phyloP scores from a whole-genome alignment of 2,888 invertebrate genomes.

The Psylliodes chrysocephalus region DNA sequence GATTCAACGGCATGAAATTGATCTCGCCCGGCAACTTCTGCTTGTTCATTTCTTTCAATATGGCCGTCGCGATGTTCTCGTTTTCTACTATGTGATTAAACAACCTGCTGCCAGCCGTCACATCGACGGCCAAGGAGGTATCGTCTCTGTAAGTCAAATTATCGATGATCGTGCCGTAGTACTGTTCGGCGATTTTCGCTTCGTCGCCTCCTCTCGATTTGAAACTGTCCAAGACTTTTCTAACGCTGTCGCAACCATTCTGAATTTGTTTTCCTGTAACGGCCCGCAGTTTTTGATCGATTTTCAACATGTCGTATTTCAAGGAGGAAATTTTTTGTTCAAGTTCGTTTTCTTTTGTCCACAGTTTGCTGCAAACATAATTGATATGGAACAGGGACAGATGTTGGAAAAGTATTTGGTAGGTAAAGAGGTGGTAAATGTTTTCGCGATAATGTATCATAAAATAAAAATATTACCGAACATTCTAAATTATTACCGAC shows the following conservation, averaged over 20 bases:
- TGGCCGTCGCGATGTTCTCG: conserved; percentile 95
- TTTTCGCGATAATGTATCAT: too few species aligned
- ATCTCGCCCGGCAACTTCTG: conserved; percentile 97
- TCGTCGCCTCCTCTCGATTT: conserved; percentile 78
- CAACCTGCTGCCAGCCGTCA: conserved; percentile 78
- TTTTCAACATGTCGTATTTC: conserved; percentile 94
- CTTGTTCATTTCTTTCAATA: conserved; percentile 97
- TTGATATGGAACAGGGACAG: too few species aligned
- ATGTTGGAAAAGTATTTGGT: too few species aligned
- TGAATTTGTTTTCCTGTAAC: conserved; percentile 97
- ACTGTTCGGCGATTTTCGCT: conserved; percentile 82
- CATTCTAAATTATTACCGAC: too few species aligned
- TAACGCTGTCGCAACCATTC: conserved; percentile 96
- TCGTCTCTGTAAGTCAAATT: conserved; percentile 97
- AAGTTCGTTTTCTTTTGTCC: conserved; percentile 94
- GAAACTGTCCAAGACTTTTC: conserved; percentile 92
- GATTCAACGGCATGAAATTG: conserved; percentile 98
- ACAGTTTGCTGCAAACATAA: conserved; percentile 81
- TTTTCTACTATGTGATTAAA: conserved; percentile 99
- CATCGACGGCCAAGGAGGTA: conserved; percentile 98
- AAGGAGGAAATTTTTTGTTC: conserved; percentile 90
- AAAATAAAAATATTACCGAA: too few species aligned
- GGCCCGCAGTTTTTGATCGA: conserved; percentile 95
- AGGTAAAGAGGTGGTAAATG: too few species aligned
- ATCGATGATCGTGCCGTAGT: conserved; percentile 94